These are phyloP conservation scores for Cydia amplana DNA, from an alignment of 1,140 invertebrate species.

Conservation along the genomic window DNA sequence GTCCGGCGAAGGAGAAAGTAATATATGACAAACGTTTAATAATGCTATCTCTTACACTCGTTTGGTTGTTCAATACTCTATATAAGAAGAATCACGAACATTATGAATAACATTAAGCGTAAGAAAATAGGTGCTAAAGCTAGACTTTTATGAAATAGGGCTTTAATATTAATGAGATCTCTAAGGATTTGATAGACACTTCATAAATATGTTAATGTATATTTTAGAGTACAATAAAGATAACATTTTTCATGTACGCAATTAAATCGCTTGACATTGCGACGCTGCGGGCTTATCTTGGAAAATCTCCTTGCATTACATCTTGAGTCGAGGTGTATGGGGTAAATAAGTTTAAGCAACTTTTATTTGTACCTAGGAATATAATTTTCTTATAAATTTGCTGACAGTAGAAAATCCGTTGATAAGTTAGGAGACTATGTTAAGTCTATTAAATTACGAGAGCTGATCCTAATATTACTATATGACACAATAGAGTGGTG, in stretches of 20 bases:
- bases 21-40: conserved; percentile 33
- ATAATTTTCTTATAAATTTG: too few species aligned
- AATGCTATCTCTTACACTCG: conserved; percentile 40
- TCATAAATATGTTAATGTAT: conserved; percentile 30
- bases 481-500: too few species aligned
- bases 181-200: conserved; percentile 17
- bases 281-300: background rate
- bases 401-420: too few species aligned
- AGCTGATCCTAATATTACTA: too few species aligned
- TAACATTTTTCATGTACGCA: background rate
- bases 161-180: conserved; percentile 22
- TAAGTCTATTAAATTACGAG: too few species aligned
- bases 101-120: conserved; percentile 11
- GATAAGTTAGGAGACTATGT: background rate
- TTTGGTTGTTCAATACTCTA: conserved; percentile 28
- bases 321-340: background rate
- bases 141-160: conserved; percentile 15
- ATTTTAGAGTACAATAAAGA: conserved; percentile 19
- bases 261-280: background rate
- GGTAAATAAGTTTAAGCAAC: background rate
- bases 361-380: too few species aligned
- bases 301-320: background rate
- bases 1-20: conserved; percentile 29
- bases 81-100: background rate
- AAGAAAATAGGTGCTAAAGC: background rate